A percentile compares a stretch with the other conserved stretches of the same genome.
Conservation (phyloP, 2,888 invertebrate genomes). For the Drosophila prolongata region DNA sequence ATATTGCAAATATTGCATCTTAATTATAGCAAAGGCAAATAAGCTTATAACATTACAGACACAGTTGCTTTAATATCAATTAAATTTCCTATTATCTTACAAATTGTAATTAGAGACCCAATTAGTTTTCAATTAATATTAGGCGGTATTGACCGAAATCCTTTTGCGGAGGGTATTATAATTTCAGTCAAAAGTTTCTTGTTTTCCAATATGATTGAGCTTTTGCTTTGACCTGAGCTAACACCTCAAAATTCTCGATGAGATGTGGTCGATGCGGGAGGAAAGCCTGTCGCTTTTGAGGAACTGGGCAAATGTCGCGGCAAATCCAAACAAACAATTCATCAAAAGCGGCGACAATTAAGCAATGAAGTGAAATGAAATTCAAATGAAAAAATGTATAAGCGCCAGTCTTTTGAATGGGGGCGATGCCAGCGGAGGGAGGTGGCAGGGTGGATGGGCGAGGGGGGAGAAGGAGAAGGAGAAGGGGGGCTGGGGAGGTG, state of each 20-base stretch:
- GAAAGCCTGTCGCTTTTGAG: slow-evolving; percentile 7
- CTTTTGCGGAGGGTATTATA: too few species aligned
- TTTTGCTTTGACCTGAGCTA: neutral
- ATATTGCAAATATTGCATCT: too few species aligned
- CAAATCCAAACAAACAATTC: slow-evolving; percentile 81
- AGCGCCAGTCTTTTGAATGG: slow-evolving; percentile 56
- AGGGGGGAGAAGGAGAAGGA: neutral
- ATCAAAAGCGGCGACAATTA: slow-evolving; percentile 80
- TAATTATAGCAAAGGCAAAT: too few species aligned
- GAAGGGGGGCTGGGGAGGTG: slow-evolving; percentile 40
- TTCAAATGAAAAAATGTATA: slow-evolving; percentile 73
- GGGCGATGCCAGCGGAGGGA: slow-evolving; percentile 20
- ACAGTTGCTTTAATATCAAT: too few species aligned
- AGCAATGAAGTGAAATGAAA: slow-evolving; percentile 66
- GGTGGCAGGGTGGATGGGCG: slow-evolving; percentile 1
- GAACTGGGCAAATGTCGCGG: slow-evolving; percentile 72
- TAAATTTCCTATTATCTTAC: too few species aligned
- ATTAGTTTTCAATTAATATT: too few species aligned
- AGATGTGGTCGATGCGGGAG: neutral
- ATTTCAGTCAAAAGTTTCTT: too few species aligned
- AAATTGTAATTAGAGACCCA: too few species aligned
- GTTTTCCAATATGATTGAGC: too few species aligned
- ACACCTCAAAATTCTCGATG: slow-evolving; percentile 6
- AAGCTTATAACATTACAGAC: too few species aligned
- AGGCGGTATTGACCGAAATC: too few species aligned